These are phyloP conservation scores for Sarotherodon lohbergeri DNA, from an alignment of 2,113 vertebrate species.

Conservation along the genomic window DNA sequence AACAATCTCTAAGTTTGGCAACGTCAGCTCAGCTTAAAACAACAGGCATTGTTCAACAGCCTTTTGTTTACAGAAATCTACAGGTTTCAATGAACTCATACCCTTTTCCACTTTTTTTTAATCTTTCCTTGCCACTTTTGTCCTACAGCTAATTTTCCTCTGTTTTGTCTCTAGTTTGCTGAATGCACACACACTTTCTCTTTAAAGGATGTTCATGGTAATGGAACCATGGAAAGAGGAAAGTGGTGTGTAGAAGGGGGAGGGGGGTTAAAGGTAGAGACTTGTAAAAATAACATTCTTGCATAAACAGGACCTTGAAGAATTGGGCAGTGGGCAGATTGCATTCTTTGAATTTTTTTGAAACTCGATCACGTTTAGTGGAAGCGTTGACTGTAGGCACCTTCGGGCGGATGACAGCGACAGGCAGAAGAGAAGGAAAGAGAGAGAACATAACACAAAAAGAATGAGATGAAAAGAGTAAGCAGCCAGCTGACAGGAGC, in stretches of 20 bases:
- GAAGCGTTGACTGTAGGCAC: slow-evolving; percentile 32
- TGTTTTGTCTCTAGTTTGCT: slow-evolving; percentile 20
- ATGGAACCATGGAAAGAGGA: not conserved
- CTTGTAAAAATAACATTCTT: slow-evolving; percentile 69
- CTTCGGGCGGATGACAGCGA: slow-evolving; percentile 35
- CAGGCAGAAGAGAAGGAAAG: not conserved
- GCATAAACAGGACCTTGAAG: slow-evolving; percentile 65
- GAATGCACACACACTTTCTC: not conserved
- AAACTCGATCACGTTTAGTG: slow-evolving; percentile 56
- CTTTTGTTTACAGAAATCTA: slow-evolving; percentile 67
- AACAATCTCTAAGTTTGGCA: slow-evolving; percentile 73
- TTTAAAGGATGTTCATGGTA: slow-evolving; percentile 29
- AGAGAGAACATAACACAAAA: not conserved
- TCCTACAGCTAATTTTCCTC: slow-evolving; percentile 2
- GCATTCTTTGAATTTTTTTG: slow-evolving; percentile 60
- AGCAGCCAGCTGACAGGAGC: not conserved
- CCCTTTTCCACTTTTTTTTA: not conserved
- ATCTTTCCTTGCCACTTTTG: not conserved
- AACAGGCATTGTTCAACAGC: slow-evolving; percentile 61
- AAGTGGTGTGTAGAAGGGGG: not conserved
- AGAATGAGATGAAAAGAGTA: not conserved
- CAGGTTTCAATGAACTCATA: slow-evolving; percentile 52
- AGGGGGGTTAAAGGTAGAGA: slow-evolving; percentile 20
- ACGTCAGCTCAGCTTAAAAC: slow-evolving; percentile 73
- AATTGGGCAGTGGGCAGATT: slow-evolving; percentile 48